A percentile compares a stretch with the other conserved stretches of the same genome.
Evolutionary conservation across 2,113 vertebrate genomes (phyloP).

Genomic region (Puntigrus tetrazona): DNA sequence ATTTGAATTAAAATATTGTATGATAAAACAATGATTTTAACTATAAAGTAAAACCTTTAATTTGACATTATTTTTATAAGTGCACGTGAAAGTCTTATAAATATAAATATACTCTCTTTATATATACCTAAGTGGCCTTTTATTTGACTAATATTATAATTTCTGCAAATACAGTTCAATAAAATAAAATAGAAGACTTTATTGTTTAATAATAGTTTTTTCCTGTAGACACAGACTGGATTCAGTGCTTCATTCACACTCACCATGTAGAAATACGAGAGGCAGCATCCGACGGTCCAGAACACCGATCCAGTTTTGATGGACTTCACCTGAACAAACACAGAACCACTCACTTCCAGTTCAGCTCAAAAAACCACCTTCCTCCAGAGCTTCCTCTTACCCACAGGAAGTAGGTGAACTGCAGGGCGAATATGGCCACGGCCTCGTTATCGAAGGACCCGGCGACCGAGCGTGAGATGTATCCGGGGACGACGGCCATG

Average conservation of each 20-base stretch:
- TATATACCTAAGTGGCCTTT: no score
- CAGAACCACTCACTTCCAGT: background rate
- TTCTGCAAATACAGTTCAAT: no score
- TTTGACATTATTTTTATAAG: no score
- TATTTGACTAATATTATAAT: no score
- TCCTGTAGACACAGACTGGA: background rate
- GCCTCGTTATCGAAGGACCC: constrained; percentile 99
- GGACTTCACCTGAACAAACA: constrained; percentile 82
- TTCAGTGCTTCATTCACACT: constrained; percentile 59
- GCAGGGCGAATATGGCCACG: constrained; percentile 98
- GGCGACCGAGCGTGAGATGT: constrained; percentile 97
- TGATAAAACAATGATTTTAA: no score
- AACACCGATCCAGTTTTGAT: constrained; percentile 97
- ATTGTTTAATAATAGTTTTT: no score
- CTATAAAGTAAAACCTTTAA: no score
- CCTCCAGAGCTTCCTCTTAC: constrained; percentile 72
- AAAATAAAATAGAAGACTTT: no score
- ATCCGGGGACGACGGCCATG: constrained; percentile 94
- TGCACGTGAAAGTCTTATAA: no score
- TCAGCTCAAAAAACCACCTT: background rate
- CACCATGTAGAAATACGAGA: constrained; percentile 99
- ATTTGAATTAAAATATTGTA: background rate
- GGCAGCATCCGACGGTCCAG: constrained; percentile 95
- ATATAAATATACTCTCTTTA: no score
- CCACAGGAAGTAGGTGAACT: constrained; percentile 99